These are phyloP conservation scores for Sitta carolinensis DNA, from an alignment of 2,797 vertebrate species.

Conservation along the genomic window DNA sequence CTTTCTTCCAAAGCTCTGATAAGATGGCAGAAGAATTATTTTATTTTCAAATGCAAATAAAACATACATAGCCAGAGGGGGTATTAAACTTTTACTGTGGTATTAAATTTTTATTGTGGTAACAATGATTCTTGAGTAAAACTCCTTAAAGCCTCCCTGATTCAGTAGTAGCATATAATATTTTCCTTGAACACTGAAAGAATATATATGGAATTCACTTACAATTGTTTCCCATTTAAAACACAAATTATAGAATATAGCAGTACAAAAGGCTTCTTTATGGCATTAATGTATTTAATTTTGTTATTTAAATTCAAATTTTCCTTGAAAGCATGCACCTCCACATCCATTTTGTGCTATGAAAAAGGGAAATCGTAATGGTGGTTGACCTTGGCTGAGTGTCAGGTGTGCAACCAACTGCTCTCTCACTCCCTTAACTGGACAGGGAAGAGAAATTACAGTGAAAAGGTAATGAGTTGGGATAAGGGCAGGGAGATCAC, in stretches of 20 bases:
- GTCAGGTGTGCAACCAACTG: not conserved
- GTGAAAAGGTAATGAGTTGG: fast-evolving
- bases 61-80: not conserved
- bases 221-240: not conserved
- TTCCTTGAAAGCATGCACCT: not conserved
- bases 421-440: not conserved
- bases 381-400: not conserved
- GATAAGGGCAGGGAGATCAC: not conserved
- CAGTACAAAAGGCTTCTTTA: not conserved
- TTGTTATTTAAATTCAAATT: not conserved
- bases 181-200: not conserved
- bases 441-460: not conserved
- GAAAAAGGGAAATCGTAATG: not conserved
- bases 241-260: not conserved
- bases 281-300: not conserved
- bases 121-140: not conserved
- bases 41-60: not conserved
- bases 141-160: not conserved
- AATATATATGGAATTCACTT: not conserved
- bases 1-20: not conserved
- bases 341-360: not conserved
- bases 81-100: not conserved
- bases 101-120: not conserved
- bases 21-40: not conserved
- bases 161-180: not conserved